phyloP scores from a whole-genome alignment of 2,113 vertebrate species.

The Lates calcarifer region DNA sequence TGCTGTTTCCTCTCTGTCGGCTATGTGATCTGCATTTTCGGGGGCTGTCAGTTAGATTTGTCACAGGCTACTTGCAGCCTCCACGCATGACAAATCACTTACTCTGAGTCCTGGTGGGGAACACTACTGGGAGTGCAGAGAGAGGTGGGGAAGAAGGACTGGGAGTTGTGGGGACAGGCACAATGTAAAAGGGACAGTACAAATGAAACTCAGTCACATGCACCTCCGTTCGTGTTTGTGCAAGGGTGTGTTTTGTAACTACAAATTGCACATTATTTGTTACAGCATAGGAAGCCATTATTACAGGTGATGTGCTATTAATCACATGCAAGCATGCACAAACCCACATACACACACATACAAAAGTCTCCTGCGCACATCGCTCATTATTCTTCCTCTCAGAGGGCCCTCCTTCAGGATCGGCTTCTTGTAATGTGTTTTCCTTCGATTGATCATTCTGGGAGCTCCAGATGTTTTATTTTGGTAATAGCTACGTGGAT shows the following conservation, averaged over 20 bases:
- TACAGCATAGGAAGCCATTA: constrained; percentile 37
- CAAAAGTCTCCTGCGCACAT: neutral
- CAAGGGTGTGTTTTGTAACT: constrained; percentile 21
- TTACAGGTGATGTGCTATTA: constrained; percentile 60
- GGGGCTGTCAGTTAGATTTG: constrained; percentile 83
- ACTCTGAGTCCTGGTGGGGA: constrained; percentile 55
- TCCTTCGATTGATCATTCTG: constrained; percentile 62
- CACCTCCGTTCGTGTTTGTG: neutral
- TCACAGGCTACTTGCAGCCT: constrained; percentile 79
- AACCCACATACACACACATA: constrained; percentile 17
- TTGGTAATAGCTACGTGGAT: constrained; percentile 53
- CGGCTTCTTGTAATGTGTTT: constrained; percentile 57
- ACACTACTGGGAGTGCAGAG: constrained; percentile 37
- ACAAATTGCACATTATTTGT: constrained; percentile 36
- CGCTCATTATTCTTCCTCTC: constrained; percentile 55
- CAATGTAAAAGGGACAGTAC: constrained; percentile 10
- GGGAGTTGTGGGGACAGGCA: constrained; percentile 37
- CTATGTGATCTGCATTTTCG: constrained; percentile 78
- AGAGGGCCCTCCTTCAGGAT: constrained; percentile 46
- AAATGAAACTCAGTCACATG: neutral
- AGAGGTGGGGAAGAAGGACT: constrained; percentile 14
- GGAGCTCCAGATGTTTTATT: constrained; percentile 71
- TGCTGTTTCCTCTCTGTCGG: constrained; percentile 69
- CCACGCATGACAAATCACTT: constrained; percentile 79
- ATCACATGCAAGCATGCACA: constrained; percentile 55